A percentile compares a stretch with the other conserved stretches of the same genome.
phyloP scores from a whole-genome alignment of 2,888 invertebrate species.

The Biston betularia region DNA sequence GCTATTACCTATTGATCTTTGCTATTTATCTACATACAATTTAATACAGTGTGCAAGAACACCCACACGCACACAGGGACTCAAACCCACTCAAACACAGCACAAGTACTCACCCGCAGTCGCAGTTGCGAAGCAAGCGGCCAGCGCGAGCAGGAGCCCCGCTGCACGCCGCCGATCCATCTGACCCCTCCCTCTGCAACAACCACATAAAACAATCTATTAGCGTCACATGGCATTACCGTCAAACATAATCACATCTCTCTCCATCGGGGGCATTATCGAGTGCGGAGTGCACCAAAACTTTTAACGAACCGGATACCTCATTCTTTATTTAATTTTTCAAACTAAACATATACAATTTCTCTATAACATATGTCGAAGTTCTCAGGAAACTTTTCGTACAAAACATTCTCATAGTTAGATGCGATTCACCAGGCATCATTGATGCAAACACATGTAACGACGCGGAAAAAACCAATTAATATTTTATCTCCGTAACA shows the following conservation, averaged over 20 bases:
- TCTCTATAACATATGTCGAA: background rate
- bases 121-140: conserved; percentile 81
- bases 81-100: no score
- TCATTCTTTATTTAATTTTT: background rate
- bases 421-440: conserved; percentile 35
- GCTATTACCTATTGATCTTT: no score
- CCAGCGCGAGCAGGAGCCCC: conserved; percentile 84
- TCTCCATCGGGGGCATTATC: conserved; percentile 19
- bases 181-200: conserved; percentile 80
- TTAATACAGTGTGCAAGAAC: no score
- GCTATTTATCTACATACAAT: no score
- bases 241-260: conserved; percentile 26
- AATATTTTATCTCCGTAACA: conserved; percentile 54
- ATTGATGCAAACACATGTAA: conserved; percentile 46
- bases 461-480: conserved; percentile 59
- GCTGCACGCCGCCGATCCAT: conserved; percentile 84
- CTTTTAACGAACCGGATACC: background rate
- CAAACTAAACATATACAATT: background rate
- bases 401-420: conserved; percentile 29
- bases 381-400: background rate
- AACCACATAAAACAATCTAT: conserved; percentile 65
- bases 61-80: no score
- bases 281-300: conserved; percentile 8
- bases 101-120: conserved; percentile 65
- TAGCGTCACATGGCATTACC: conserved; percentile 24